Percentiles rank a stretch among this genome's conserved stretches.
Evolutionary conservation across 2,113 vertebrate genomes (phyloP).

Genomic region (Callospermophilus lateralis): DNA sequence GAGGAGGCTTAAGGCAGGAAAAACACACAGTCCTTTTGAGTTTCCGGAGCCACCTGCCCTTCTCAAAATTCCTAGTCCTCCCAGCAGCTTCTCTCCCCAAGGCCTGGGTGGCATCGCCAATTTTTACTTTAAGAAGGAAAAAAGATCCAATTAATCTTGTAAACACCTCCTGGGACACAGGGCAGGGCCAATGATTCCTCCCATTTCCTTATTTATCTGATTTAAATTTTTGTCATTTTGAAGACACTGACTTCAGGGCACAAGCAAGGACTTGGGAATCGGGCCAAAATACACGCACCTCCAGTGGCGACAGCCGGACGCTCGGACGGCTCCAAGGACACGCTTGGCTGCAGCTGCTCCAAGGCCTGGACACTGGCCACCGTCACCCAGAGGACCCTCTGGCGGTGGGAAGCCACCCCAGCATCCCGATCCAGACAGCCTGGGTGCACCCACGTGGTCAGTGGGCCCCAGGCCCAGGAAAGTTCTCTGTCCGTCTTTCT

Average conservation of each 20-base stretch:
- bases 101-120: slow-evolving; percentile 37
- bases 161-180: slow-evolving; percentile 70
- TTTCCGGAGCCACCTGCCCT: background rate
- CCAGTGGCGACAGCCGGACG: slow-evolving; percentile 6
- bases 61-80: background rate
- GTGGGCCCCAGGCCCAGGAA: background rate
- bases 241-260: slow-evolving; percentile 71
- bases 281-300: slow-evolving; percentile 80
- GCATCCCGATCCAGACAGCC: background rate
- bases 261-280: slow-evolving; percentile 73
- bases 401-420: background rate
- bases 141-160: slow-evolving; percentile 78
- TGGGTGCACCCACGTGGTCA: slow-evolving; percentile 25
- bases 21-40: slow-evolving; percentile 48
- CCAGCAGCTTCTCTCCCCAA: background rate
- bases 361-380: background rate
- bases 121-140: slow-evolving; percentile 63
- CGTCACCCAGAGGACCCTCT: slow-evolving; percentile 15
- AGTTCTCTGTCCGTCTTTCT: slow-evolving; percentile 70
- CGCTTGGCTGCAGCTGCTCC: slow-evolving; percentile 48
- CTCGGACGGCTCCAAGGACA: slow-evolving; percentile 72
- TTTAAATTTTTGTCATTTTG: slow-evolving; percentile 61
- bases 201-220: slow-evolving; percentile 75
- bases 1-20: background rate
- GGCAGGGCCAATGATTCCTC: slow-evolving; percentile 62